These are phyloP conservation scores for Oncorhynchus keta DNA, from an alignment of 2,113 vertebrate species.

Conservation along the genomic window DNA sequence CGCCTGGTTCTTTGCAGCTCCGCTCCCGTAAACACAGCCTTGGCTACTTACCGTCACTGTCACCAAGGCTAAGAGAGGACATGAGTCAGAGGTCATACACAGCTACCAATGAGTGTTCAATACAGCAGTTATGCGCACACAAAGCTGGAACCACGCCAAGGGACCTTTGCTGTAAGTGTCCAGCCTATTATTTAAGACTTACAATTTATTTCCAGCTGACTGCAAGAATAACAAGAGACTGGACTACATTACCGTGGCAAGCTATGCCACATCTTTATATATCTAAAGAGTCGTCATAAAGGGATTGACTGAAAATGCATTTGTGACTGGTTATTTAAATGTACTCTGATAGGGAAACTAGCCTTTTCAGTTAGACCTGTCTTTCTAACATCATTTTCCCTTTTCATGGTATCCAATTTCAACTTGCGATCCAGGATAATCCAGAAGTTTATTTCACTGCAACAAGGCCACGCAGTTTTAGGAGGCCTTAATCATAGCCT, in stretches of 20 bases:
- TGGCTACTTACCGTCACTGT: constrained; percentile 10
- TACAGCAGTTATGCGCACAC: background rate
- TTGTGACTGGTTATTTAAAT: background rate
- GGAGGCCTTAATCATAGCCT: background rate
- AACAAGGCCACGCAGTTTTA: background rate
- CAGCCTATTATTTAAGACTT: constrained; percentile 7
- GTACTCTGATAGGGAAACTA: background rate
- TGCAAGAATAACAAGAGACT: background rate
- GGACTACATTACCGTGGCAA: background rate
- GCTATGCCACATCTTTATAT: background rate
- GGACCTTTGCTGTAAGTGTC: background rate
- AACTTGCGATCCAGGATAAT: background rate
- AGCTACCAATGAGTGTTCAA: constrained; percentile 1
- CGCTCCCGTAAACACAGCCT: constrained; percentile 28
- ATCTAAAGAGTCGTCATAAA: background rate
- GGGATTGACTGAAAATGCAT: no score
- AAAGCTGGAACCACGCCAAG: background rate
- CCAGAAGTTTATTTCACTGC: background rate
- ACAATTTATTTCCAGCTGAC: constrained; percentile 26
- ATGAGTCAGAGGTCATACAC: background rate
- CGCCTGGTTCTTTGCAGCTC: constrained; percentile 14
- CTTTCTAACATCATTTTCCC: no score
- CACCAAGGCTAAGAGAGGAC: constrained; percentile 12
- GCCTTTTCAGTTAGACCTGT: background rate
- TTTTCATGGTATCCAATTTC: no score